Evolutionary conservation across 1,140 invertebrate species (phyloP), one percentile per base, ranked within the genome.

Genomic region (Apocrypta bakeri): DNA sequence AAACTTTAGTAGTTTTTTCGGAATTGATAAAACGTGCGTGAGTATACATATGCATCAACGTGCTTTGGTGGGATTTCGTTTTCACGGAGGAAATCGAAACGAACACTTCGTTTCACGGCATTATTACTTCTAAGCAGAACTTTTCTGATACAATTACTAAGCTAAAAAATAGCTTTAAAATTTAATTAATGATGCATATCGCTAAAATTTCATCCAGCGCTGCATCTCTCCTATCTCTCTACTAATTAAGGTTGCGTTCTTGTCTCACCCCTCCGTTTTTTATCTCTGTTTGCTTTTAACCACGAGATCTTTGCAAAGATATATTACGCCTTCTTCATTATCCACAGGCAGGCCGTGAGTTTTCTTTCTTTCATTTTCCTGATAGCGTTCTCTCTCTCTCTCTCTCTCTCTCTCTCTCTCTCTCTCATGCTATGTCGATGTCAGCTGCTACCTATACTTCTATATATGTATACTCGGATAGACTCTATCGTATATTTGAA

Each of bases 101-200:
- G 2, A 68, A n/a, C n/a, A n/a, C n/a, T n/a, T n/a, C n/a, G n/a
- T 42, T 24, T 73, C 37, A 8, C n/a, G 0, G 31, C n/a, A 75
- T 27, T 29, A 1, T 12, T n/a, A n/a, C 25, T 42, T 37, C 40
- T 25, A 2, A n/a, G 21, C 37, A 11, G 6, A 8, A 72, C 6
- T 40, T 42, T 8, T 42, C 31, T 42, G 24, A 56, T 7, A n/a
- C n/a, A n/a, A n/a, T n/a, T n/a, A n/a, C n/a, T n/a, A n/a, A n/a
- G n/a, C n/a, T n/a, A n/a, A n/a, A n/a, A n/a, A n/a, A n/a, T n/a
- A n/a, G n/a, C n/a, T n/a, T 6, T 56, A 74, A 74, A 74, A 81
- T 74, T 74, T 81, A 75, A 81, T 81, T 81, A 81, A 81, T 42
- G 66, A 76, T 82, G 42, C 64, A 24, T 79, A 79, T 79, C 77